These are phyloP conservation scores for Danio jaintianensis DNA, from an alignment of 2,797 vertebrate genomes.

Conservation along the genomic window DNA sequence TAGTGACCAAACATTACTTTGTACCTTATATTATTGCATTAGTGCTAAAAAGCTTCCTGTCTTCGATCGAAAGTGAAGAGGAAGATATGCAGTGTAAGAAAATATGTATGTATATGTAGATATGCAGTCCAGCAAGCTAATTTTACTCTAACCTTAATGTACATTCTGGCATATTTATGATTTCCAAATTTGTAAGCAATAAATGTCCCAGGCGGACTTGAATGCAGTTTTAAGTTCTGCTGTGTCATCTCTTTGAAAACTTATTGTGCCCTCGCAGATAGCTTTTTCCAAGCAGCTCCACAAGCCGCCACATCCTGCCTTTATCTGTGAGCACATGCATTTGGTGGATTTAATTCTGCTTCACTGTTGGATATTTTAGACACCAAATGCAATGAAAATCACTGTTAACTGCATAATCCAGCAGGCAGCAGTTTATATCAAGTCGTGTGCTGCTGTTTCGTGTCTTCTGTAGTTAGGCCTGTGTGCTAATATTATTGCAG, in stretches of 20 bases:
- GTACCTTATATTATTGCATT: background rate
- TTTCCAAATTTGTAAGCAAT: background rate
- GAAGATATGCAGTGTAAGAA: background rate
- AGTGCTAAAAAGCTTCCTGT: background rate
- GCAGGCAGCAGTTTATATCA: background rate
- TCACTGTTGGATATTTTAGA: background rate
- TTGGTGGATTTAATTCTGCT: background rate
- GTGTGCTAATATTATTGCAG: conserved; percentile 53
- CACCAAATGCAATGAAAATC: background rate
- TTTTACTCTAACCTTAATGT: too few species aligned
- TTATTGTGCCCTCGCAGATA: background rate
- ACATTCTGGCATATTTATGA: background rate
- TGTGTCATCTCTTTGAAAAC: background rate
- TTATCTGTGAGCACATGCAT: background rate
- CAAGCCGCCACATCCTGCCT: background rate
- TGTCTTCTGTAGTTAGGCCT: conserved; percentile 2
- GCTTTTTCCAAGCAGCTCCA: background rate
- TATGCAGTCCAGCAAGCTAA: background rate
- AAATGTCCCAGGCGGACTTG: background rate
- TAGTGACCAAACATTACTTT: background rate
- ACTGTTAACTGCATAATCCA: background rate
- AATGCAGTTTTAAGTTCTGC: background rate
- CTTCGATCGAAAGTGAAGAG: too few species aligned
- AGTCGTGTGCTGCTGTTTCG: background rate
- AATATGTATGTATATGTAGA: too few species aligned